Base-by-base conservation (phyloP, 2,888 invertebrate species). In the Ochropleura leucogaster region DNA sequence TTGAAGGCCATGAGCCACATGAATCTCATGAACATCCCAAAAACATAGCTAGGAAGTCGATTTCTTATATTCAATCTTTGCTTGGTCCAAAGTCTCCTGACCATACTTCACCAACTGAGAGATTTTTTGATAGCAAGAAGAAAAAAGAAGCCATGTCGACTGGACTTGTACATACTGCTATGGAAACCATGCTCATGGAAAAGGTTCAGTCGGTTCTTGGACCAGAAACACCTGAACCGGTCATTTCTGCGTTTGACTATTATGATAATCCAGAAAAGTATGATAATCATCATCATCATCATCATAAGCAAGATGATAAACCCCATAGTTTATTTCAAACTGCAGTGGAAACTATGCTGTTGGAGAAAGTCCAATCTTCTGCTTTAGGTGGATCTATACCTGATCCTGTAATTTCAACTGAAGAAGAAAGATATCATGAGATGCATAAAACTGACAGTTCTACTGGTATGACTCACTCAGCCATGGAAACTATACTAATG, bases 111-210 rank as follows among this genome's bases (percentile, higher is more conserved):
- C 79, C 80, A 9, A 78, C 74, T 14, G 86, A 86, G 53, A 86
- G 65, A 53, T 69, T 72, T 10, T 78, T 83, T 60, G 72, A 77
- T 57, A 68, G 40, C 47, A 86, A 85, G 16, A 84, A 83, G 53
- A 87, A 87, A 12, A 82, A 74, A 71, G 89, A 89, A 79, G 46
- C 86, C 3, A 93, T 92, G 84, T 90, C 92, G 1, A 90, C 91
- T 0, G 94, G 96, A 0, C 88, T 97, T 53, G 83, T 97, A 71
- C 94, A 95, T 59, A 95, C 96, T 4, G 97, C 97, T 16, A 95
- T 97, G 92, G 95, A 96, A 85, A 96, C 96, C 30, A 97, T 97
- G 77, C 90, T 97, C 8, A 95, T 97, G 89, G 97, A 97, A 83
- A 96, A 94, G 87, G 96, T 97, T 3, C 96, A 95, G 65, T 90